phyloP scores from a whole-genome alignment of 2,797 vertebrate genomes.

The Austrolebias charrua region DNA sequence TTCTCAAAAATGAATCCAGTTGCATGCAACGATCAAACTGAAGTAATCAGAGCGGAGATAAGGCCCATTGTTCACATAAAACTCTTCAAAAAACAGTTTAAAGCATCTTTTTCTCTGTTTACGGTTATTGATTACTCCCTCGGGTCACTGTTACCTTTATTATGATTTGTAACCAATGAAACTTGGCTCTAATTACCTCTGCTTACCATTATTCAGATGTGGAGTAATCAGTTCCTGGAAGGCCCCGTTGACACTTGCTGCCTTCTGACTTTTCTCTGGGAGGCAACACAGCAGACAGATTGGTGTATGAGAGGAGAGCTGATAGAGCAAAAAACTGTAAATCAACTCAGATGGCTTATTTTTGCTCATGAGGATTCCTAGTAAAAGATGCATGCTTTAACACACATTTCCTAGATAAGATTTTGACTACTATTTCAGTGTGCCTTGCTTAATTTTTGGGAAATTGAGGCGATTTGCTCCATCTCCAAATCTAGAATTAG shows the following conservation, averaged over 20 bases:
- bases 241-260: conserved; percentile 51
- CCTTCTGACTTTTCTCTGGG: conserved; percentile 49
- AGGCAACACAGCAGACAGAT: conserved; percentile 57
- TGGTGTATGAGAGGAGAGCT: conserved; percentile 42
- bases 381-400: conserved; percentile 56
- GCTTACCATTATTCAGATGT: conserved; percentile 32
- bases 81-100: conserved; percentile 30
- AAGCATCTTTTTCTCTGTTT: conserved; percentile 3
- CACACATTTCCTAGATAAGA: conserved; percentile 37
- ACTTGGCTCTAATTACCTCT: conserved; percentile 30
- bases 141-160: conserved; percentile 7
- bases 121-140: conserved; percentile 14
- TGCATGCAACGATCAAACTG: conserved; percentile 34
- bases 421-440: conserved; percentile 20
- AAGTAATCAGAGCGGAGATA: conserved; percentile 16
- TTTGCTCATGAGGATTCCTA: conserved; percentile 34
- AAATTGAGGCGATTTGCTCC: conserved; percentile 15
- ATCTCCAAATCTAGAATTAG: conserved; percentile 15
- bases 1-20: conserved; percentile 15
- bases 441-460: conserved; percentile 8
- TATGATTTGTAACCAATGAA: conserved; percentile 30
- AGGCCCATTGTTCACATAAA: conserved; percentile 6
- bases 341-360: conserved; percentile 45
- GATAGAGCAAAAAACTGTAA: conserved; percentile 49
- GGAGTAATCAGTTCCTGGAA: conserved; percentile 40